phyloP scores from a whole-genome alignment of 2,888 invertebrate genomes.

The Epiperipatus broadwayi region DNA sequence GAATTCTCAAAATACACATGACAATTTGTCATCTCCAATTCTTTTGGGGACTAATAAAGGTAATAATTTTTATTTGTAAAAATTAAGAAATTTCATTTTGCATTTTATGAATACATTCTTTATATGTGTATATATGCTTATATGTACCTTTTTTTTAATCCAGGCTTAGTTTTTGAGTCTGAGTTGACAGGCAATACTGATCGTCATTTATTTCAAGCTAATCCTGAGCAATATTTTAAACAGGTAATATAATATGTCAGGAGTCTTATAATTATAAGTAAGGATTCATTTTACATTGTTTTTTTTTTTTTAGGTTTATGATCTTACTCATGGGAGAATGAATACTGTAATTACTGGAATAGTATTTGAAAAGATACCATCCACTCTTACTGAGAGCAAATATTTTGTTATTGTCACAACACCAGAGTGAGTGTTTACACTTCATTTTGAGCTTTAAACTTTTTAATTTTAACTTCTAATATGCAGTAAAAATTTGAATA shows the following conservation, averaged over 20 bases:
- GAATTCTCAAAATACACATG: conserved; percentile 43
- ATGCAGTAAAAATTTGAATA: too few species aligned
- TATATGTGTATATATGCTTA: too few species aligned
- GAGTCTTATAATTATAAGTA: conserved; percentile 44
- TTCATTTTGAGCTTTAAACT: too few species aligned
- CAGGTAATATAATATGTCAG: conserved; percentile 46
- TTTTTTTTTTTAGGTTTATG: conserved; percentile 48
- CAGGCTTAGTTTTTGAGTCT: conserved; percentile 63
- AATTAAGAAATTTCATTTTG: too few species aligned
- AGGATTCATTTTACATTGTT: conserved; percentile 17
- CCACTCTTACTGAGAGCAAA: conserved; percentile 35
- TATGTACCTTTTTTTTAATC: conserved; percentile 12
- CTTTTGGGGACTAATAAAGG: conserved; percentile 70
- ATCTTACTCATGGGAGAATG: conserved; percentile 56
- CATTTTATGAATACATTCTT: too few species aligned
- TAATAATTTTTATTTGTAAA: conserved; percentile 16
- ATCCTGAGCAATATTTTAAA: conserved; percentile 55
- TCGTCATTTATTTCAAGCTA: conserved; percentile 49
- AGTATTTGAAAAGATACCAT: conserved; percentile 53
- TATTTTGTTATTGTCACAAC: conserved; percentile 69
- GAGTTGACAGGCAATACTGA: conserved; percentile 64
- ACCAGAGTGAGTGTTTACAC: conserved; percentile 34
- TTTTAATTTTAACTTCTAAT: too few species aligned
- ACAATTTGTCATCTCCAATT: conserved; percentile 57
- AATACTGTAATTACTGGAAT: conserved; percentile 69